Evolutionary conservation across 2,797 vertebrate genomes (phyloP).

Genomic region (Rachycentron canadum): DNA sequence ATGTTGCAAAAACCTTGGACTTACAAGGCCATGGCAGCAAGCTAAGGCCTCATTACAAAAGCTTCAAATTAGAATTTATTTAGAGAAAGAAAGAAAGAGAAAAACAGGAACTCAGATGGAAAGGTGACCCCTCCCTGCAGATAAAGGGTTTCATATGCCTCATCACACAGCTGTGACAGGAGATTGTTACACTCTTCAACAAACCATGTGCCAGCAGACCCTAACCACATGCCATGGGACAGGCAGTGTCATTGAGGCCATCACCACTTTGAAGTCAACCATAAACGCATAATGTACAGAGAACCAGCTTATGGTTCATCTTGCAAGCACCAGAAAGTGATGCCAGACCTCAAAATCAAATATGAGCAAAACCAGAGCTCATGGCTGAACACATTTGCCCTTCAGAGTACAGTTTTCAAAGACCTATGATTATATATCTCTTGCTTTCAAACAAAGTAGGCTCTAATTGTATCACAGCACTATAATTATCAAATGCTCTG

Average conservation of each 20-base stretch:
- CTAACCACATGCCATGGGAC: slow-evolving; percentile 34
- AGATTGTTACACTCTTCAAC: neutral
- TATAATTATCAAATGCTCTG: slow-evolving; percentile 50
- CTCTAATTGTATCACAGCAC: slow-evolving; percentile 33
- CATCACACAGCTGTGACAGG: slow-evolving; percentile 69
- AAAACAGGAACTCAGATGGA: slow-evolving; percentile 83
- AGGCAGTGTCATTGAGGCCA: slow-evolving; percentile 17
- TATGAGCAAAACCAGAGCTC: slow-evolving; percentile 45
- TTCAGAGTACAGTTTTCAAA: slow-evolving; percentile 21
- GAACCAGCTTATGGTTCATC: slow-evolving; percentile 8
- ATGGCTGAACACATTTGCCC: slow-evolving; percentile 15
- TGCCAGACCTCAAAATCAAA: slow-evolving; percentile 30
- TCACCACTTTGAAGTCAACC: slow-evolving; percentile 37
- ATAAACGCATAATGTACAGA: slow-evolving; percentile 23
- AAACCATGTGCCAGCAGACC: slow-evolving; percentile 11
- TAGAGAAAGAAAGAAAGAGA: no score
- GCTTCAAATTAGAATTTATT: slow-evolving; percentile 42
- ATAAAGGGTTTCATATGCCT: slow-evolving; percentile 65
- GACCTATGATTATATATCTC: slow-evolving; percentile 42
- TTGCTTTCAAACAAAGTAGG: slow-evolving; percentile 25
- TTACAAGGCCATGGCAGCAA: slow-evolving; percentile 7
- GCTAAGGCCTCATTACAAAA: slow-evolving; percentile 55
- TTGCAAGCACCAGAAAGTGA: slow-evolving; percentile 14
- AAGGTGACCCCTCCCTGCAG: slow-evolving; percentile 73
- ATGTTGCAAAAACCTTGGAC: slow-evolving; percentile 68